These are phyloP conservation scores for Montipora efflorescens DNA, from an alignment of 64 coral and sea anemone species.

Conservation along the genomic window DNA sequence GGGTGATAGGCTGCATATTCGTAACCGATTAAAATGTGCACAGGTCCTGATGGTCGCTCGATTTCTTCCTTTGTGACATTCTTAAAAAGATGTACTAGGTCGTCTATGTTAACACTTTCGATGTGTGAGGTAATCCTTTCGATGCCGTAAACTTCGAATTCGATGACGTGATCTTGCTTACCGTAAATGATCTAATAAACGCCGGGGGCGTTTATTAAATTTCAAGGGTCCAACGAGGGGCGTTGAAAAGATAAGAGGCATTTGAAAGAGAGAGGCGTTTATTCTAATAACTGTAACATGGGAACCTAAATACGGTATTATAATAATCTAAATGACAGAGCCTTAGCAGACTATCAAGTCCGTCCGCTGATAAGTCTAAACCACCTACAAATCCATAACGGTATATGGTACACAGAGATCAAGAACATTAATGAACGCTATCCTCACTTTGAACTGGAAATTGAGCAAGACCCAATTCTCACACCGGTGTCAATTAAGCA, in stretches of 20 bases:
- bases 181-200: conserved; percentile 77
- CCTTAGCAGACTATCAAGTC: conserved; percentile 55
- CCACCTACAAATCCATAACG: conserved; percentile 44
- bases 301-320: conserved; percentile 73
- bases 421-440: neutral
- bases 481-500: too few species aligned
- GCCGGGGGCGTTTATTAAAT: conserved; percentile 77
- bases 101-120: neutral
- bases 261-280: neutral
- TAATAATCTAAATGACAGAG: conserved; percentile 65
- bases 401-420: neutral
- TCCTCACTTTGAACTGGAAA: too few species aligned
- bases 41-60: neutral
- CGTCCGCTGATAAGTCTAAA: conserved; percentile 48
- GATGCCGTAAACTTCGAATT: conserved; percentile 44
- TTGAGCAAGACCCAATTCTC: too few species aligned
- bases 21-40: conserved; percentile 55
- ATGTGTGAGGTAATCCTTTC: conserved; percentile 33
- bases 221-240: too few species aligned
- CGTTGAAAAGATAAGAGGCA: too few species aligned
- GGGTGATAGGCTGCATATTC: conserved; percentile 73
- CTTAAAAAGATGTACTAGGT: conserved; percentile 32
- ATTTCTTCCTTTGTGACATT: conserved; percentile 2
- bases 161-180: conserved; percentile 1
- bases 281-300: conserved; percentile 73